Evolutionary conservation across 2,888 invertebrate species (phyloP).

Genomic region (Phania funesta): DNA sequence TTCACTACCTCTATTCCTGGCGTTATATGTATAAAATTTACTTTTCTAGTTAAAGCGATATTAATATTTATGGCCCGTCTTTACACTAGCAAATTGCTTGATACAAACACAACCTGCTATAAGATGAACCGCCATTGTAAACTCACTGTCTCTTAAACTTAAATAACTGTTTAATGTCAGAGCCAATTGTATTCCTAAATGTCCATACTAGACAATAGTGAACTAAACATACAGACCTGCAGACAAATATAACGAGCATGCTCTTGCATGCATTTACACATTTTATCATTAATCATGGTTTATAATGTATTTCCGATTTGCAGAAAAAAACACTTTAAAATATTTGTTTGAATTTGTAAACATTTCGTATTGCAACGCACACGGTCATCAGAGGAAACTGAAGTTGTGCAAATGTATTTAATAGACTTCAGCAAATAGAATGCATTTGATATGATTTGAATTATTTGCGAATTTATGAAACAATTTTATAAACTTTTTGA

Average conservation of each 20-base stretch:
- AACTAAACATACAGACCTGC: not conserved
- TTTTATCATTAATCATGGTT: conserved; percentile 64
- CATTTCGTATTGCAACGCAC: not conserved
- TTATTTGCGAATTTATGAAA: conserved; percentile 23
- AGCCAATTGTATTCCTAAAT: conserved; percentile 16
- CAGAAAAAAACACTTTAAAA: not conserved
- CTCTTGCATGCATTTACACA: conserved; percentile 27
- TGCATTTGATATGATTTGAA: not conserved
- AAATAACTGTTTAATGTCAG: conserved; percentile 49
- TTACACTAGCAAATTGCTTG: conserved; percentile 10
- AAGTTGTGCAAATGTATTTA: conserved; percentile 7
- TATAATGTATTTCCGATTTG: conserved; percentile 64
- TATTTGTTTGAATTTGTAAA: conserved; percentile 6
- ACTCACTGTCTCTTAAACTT: conserved; percentile 18
- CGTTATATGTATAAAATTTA: no score
- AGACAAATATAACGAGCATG: conserved; percentile 19
- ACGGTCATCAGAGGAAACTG: not conserved
- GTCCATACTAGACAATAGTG: not conserved
- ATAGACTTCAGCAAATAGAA: conserved; percentile 14
- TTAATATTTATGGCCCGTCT: no score
- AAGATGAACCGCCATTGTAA: not conserved
- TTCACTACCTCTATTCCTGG: no score
- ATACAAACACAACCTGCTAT: not conserved
- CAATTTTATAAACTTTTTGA: not conserved
- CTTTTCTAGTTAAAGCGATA: no score